These are phyloP conservation scores for Suncus etruscus DNA, from an alignment of 2,113 vertebrate species.

Conservation along the genomic window DNA sequence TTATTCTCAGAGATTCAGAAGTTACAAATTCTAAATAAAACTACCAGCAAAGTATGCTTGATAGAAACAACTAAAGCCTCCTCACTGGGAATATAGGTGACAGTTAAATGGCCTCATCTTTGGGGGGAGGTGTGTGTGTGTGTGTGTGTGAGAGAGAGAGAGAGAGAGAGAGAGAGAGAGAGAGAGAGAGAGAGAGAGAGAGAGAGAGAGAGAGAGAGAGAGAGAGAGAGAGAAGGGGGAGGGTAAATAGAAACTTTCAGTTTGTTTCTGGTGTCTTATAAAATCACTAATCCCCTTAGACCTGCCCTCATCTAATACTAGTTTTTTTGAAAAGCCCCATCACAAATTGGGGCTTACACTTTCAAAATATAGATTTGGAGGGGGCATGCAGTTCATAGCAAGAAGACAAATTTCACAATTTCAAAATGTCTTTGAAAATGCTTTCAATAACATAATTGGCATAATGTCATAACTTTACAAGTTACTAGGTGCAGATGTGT, in stretches of 20 bases:
- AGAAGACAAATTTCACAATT: not conserved
- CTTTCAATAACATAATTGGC: constrained; percentile 3
- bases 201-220: too few species aligned
- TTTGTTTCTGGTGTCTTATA: not conserved
- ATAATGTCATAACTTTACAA: constrained; percentile 17
- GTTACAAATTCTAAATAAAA: not conserved
- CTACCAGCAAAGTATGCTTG: not conserved
- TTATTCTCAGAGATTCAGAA: not conserved
- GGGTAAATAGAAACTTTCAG: not conserved
- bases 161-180: not conserved
- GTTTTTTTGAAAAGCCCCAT: not conserved
- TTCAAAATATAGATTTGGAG: constrained; percentile 5
- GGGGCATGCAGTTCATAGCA: constrained; percentile 7
- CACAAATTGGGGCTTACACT: not conserved
- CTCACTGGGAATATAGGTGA: not conserved
- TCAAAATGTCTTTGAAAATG: constrained; percentile 26
- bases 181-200: too few species aligned
- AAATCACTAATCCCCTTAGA: not conserved
- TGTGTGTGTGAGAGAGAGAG: too few species aligned
- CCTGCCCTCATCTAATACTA: not conserved
- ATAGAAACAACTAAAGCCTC: not conserved
- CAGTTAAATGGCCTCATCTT: not conserved
- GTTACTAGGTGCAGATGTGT: constrained; percentile 18
- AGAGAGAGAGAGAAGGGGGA: too few species aligned
- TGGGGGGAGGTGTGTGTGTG: not conserved